Percentiles rank a stretch among this genome's conserved stretches.
Evolutionary conservation across 2,797 vertebrate species (phyloP).

Genomic region (Phalloptychus januarius): DNA sequence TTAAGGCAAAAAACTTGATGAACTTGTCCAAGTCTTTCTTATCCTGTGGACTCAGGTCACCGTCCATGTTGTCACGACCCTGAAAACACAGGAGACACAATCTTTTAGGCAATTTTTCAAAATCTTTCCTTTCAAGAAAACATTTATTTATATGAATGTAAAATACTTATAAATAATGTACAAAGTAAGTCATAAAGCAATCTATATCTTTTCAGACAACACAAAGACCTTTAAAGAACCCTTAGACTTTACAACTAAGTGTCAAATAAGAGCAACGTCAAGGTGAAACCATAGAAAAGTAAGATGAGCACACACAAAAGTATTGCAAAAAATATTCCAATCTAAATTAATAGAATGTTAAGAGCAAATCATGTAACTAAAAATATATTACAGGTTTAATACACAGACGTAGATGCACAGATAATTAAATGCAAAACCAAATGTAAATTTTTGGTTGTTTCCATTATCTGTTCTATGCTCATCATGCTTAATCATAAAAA

Average conservation of each 20-base stretch:
- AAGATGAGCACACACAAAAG: not conserved
- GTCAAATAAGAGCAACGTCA: not conserved
- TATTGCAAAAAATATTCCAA: not conserved
- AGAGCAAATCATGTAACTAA: not conserved
- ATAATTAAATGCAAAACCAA: not conserved
- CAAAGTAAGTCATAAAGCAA: not conserved
- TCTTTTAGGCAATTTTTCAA: too few species aligned
- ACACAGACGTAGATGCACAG: not conserved
- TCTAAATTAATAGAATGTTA: not conserved
- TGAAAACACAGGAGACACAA: conserved; percentile 59
- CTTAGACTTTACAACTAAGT: not conserved
- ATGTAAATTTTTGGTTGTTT: not conserved
- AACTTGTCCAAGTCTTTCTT: conserved; percentile 99
- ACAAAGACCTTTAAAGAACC: not conserved
- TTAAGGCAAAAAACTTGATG: conserved; percentile 98
- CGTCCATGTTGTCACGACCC: conserved; percentile 90
- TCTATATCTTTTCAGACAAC: not conserved
- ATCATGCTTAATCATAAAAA: too few species aligned
- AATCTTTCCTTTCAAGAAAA: too few species aligned
- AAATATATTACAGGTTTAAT: not conserved
- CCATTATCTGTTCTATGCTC: not conserved
- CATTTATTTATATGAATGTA: not conserved
- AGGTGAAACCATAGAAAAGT: not conserved
- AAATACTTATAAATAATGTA: not conserved
- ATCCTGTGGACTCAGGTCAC: conserved; percentile 96